Base-by-base conservation (phyloP, 2,797 vertebrate species). In the Cuniculus paca region DNA sequence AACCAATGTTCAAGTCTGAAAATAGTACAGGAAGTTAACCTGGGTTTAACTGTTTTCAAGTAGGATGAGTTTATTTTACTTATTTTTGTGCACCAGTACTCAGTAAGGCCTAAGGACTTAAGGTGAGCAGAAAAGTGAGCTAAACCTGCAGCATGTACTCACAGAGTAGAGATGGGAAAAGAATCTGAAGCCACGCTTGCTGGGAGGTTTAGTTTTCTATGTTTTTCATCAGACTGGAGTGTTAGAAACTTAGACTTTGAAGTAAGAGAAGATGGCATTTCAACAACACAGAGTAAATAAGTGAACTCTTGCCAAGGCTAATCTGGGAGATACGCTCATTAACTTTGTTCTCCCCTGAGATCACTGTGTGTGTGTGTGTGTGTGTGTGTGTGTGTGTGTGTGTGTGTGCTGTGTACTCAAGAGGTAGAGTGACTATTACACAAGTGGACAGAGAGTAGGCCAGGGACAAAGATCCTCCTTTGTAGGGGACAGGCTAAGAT, bases 71-170 rank as follows among this genome's bases (percentile, higher is more conserved):
- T 87, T 52, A 14, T 10, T 79, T 86, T 50, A 50, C 13, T 52
- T 52, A 52, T 42, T 82, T 39, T 50, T n/a, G 6, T 1, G 52
- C 10, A 61, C 8, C 14, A 28, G 2, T 48, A 11, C 19, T 92
- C 70, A 28, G 36, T 19, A 75, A 45, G 52, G 61, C 22, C 2
- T 45, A 42, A n/a, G 5, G 36, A 31, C 22, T 54, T 58, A 36
- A 0, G 0, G 1, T 65, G 45, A 56, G 36, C 39, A 68, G 58
- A 65, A n/a, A 42, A 13, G 13, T 2, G 54, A n/a, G 6, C 36
- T 45, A 24, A 26, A 28, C 45, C 2, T 14, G 2, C 2, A 17
- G 22, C 12, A 0, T 11, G 0, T 7, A 6, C 14, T 70, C 42
- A 4, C 11, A 34, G 8, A n/a, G 26, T 11, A n/a, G 58, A 70